Conservation (phyloP, 2,113 vertebrate species). For the Barbus barbus region DNA sequence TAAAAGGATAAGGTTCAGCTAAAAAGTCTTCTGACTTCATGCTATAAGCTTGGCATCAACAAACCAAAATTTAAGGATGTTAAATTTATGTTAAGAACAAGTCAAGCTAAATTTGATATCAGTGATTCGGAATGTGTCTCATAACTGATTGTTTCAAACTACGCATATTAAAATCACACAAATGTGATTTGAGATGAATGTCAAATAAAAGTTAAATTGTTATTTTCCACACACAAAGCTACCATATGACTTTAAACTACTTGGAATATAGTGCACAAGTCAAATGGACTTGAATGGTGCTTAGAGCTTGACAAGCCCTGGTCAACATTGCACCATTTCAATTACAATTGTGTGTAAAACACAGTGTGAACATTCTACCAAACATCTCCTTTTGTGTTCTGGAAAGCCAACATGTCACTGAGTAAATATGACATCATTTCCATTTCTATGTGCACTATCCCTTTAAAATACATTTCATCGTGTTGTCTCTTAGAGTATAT, state of each 20-base stretch:
- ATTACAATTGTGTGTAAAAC: not conserved
- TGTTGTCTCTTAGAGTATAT: not conserved
- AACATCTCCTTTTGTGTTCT: too few species aligned
- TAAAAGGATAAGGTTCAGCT: not conserved
- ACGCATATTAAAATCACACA: not conserved
- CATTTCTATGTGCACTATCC: not conserved
- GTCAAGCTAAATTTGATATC: not conserved
- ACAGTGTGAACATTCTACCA: not conserved
- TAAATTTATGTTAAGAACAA: not conserved
- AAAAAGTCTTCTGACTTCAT: not conserved
- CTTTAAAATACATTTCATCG: not conserved
- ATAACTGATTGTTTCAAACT: not conserved
- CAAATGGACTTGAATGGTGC: not conserved
- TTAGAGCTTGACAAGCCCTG: not conserved
- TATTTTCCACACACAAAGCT: not conserved
- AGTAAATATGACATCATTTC: not conserved
- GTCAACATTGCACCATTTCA: not conserved
- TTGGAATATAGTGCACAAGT: not conserved
- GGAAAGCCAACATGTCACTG: too few species aligned
- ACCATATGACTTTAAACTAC: not conserved
- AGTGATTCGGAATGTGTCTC: not conserved
- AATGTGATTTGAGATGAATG: not conserved
- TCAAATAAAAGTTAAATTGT: not conserved
- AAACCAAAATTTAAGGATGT: not conserved
- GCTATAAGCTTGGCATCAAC: not conserved